Percentiles rank a stretch among this genome's conserved stretches.
These are phyloP conservation scores for Phaetusa simplex DNA, from an alignment of 2,113 vertebrate species.

Conservation along the genomic window DNA sequence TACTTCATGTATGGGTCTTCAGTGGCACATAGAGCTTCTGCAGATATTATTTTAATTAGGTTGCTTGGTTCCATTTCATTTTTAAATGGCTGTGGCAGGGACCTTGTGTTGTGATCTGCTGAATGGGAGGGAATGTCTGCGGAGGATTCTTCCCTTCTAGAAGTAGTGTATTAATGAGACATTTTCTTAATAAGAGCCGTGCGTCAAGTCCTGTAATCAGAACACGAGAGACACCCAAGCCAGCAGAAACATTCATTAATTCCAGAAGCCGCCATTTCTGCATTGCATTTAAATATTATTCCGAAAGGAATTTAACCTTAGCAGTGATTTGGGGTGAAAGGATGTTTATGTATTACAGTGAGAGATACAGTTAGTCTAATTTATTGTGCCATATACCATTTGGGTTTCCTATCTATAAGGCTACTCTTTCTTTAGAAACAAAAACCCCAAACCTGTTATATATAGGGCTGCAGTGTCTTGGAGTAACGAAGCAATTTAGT, in stretches of 20 bases:
- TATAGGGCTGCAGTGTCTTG: neutral
- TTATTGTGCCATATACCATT: neutral
- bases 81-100: slow-evolving; percentile 29
- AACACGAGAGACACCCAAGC: slow-evolving; percentile 15
- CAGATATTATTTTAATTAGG: slow-evolving; percentile 61
- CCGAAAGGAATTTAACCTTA: slow-evolving; percentile 41
- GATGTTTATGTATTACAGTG: neutral
- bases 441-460: neutral
- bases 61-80: slow-evolving; percentile 25
- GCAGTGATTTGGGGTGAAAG: neutral
- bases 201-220: slow-evolving; percentile 30
- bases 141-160: slow-evolving; percentile 46
- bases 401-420: neutral
- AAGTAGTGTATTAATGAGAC: slow-evolving; percentile 58
- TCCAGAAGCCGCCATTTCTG: slow-evolving; percentile 48
- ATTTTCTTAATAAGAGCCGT: slow-evolving; percentile 46
- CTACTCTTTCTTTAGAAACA: neutral
- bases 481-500: neutral
- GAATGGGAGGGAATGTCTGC: slow-evolving; percentile 11
- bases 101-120: slow-evolving; percentile 39
- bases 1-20: neutral
- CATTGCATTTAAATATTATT: slow-evolving; percentile 55
- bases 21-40: slow-evolving; percentile 3
- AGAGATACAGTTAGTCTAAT: slow-evolving; percentile 31
- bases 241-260: slow-evolving; percentile 56